phyloP scores from a whole-genome alignment of 2,113 vertebrate species.

The Atractosteus spatula region DNA sequence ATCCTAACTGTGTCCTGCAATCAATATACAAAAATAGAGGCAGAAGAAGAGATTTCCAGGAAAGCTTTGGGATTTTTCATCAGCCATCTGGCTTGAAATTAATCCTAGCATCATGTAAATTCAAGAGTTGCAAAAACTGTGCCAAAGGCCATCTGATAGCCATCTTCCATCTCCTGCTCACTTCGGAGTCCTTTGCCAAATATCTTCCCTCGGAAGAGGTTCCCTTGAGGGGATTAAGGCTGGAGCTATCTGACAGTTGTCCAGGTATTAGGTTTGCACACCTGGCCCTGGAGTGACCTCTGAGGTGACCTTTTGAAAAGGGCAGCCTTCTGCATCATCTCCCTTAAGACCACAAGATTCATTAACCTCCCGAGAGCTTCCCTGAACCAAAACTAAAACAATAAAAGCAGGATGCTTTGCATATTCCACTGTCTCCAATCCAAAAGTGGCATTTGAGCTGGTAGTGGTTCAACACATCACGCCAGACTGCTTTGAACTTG shows the following conservation, averaged over 20 bases:
- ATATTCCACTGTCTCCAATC: constrained; percentile 21
- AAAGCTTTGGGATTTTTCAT: not conserved
- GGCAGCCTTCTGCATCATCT: constrained; percentile 26
- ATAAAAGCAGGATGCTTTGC: constrained; percentile 28
- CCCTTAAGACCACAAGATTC: constrained; percentile 21
- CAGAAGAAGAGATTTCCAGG: not conserved
- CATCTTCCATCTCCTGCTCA: constrained; percentile 13
- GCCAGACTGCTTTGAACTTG: too few species aligned
- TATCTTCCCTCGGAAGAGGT: constrained; percentile 8
- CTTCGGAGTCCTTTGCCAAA: constrained; percentile 13
- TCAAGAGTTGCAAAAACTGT: not conserved
- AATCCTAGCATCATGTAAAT: not conserved
- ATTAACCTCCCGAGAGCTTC: constrained; percentile 23
- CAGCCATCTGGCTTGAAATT: not conserved
- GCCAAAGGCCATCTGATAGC: not conserved
- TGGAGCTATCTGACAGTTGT: constrained; percentile 33
- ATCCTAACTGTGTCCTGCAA: not conserved
- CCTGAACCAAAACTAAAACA: constrained; percentile 32
- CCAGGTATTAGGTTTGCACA: constrained; percentile 40
- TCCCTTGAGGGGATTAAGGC: not conserved
- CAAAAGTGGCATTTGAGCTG: not conserved
- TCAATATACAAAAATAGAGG: not conserved
- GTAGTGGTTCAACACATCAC: too few species aligned
- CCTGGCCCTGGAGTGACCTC: constrained; percentile 29
- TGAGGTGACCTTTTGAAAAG: constrained; percentile 18